These are phyloP conservation scores for Mantis religiosa DNA, from an alignment of 2,888 invertebrate species.

Conservation along the genomic window DNA sequence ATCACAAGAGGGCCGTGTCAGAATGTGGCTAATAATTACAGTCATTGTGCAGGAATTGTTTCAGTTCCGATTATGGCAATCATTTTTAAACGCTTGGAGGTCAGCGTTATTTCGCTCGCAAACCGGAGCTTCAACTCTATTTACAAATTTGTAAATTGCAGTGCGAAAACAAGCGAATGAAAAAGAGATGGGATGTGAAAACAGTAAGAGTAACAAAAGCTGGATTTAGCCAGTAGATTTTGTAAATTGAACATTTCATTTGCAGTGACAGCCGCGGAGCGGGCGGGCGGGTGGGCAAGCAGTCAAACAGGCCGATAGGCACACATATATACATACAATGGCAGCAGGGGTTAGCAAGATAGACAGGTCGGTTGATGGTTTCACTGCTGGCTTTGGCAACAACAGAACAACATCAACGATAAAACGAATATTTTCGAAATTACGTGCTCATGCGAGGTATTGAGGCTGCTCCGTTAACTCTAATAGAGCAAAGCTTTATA, in stretches of 20 bases:
- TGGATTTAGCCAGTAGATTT: constrained; percentile 23
- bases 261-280: constrained; percentile 16
- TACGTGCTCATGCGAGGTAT: not conserved
- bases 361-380: constrained; percentile 5
- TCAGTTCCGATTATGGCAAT: not conserved
- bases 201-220: constrained; percentile 15
- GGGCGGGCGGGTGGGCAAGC: not conserved
- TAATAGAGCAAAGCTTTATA: not conserved
- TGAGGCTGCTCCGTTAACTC: not conserved
- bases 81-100: not conserved
- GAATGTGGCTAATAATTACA: not conserved
- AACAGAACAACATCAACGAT: constrained; percentile 5
- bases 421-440: constrained; percentile 9
- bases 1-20: not conserved
- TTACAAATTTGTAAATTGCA: not conserved
- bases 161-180: not conserved
- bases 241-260: constrained; percentile 26
- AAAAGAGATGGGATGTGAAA: not conserved
- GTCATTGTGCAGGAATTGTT: not conserved
- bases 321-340: not conserved
- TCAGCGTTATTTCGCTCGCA: not conserved
- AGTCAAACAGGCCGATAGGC: not conserved
- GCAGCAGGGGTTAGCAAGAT: not conserved
- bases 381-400: constrained; percentile 11
- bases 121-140: not conserved